Evolutionary conservation across 2,797 vertebrate genomes (phyloP).

Genomic region (Cirrhinus mrigala): DNA sequence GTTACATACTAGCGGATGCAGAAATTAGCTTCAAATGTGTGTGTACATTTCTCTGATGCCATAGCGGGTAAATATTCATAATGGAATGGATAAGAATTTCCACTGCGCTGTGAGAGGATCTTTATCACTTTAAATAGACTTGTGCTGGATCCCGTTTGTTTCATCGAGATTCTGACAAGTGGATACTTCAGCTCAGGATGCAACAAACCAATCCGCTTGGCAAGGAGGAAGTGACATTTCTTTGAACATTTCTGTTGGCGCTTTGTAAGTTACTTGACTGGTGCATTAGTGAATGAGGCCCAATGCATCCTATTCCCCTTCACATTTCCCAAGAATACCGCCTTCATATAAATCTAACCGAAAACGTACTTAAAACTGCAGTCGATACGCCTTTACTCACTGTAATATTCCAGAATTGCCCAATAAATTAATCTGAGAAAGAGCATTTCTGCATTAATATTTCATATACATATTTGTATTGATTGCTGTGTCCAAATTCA

Average conservation of each 20-base stretch:
- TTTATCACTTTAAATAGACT: slow-evolving; percentile 5
- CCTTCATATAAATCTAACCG: slow-evolving; percentile 10
- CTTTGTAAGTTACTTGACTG: background rate
- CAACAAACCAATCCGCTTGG: background rate
- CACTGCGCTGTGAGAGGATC: background rate
- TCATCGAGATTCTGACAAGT: slow-evolving; percentile 1
- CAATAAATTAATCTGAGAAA: slow-evolving; percentile 45
- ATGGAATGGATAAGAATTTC: slow-evolving; percentile 13
- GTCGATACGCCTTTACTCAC: slow-evolving; percentile 22
- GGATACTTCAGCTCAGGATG: background rate
- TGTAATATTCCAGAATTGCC: slow-evolving; percentile 32
- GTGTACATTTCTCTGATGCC: slow-evolving; percentile 31
- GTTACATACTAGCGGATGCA: slow-evolving; percentile 24
- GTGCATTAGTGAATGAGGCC: slow-evolving; percentile 21
- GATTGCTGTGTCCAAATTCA: slow-evolving; percentile 41
- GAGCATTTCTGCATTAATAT: slow-evolving; percentile 45
- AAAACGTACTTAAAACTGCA: background rate
- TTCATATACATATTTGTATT: slow-evolving; percentile 50
- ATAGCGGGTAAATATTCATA: slow-evolving; percentile 2
- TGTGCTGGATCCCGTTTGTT: background rate
- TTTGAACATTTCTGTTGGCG: background rate
- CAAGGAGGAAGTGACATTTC: slow-evolving; percentile 10
- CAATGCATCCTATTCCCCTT: background rate
- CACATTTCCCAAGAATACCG: background rate
- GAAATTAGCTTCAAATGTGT: slow-evolving; percentile 30